A percentile compares a stretch with the other conserved stretches of the same genome.
Evolutionary conservation across 1,140 invertebrate species (phyloP).

Genomic region (Drosophila bifasciata): DNA sequence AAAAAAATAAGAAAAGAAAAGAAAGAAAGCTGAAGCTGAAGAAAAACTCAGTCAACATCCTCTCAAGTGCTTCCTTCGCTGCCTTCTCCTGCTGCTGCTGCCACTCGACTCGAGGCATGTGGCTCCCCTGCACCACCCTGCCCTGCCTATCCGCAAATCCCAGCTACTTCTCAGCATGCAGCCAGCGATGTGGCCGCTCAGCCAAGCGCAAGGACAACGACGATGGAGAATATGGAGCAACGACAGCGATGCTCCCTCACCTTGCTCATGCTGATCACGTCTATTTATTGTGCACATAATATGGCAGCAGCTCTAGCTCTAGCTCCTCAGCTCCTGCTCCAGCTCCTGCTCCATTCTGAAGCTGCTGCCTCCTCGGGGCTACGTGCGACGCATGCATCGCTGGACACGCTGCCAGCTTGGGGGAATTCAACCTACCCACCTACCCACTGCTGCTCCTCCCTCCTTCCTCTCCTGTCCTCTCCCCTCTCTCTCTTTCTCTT

Average conservation of each 20-base stretch:
- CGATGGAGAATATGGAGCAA: slow-evolving; percentile 22
- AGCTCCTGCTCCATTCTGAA: slow-evolving; percentile 16
- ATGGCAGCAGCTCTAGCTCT: slow-evolving; percentile 69
- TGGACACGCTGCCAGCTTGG: slow-evolving; percentile 63
- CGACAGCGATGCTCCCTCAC: slow-evolving; percentile 49
- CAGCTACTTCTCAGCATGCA: slow-evolving; percentile 66
- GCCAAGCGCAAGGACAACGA: slow-evolving; percentile 72
- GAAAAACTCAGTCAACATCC: slow-evolving; percentile 72
- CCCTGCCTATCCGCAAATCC: slow-evolving; percentile 1
- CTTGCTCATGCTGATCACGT: slow-evolving; percentile 83
- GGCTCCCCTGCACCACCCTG: slow-evolving; percentile 18
- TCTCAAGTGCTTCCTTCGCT: slow-evolving; percentile 77
- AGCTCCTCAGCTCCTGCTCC: not conserved
- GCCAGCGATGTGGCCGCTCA: slow-evolving; percentile 62
- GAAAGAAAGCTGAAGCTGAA: too few species aligned
- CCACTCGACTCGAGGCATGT: slow-evolving; percentile 31
- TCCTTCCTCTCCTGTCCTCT: slow-evolving; percentile 7
- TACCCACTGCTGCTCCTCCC: slow-evolving; percentile 24
- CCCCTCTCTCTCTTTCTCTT: slow-evolving; percentile 14
- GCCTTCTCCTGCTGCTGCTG: slow-evolving; percentile 17
- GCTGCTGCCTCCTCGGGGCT: slow-evolving; percentile 62
- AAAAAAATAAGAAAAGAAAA: slow-evolving; percentile 44
- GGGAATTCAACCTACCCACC: not conserved
- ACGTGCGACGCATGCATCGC: slow-evolving; percentile 80
- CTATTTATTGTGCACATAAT: slow-evolving; percentile 84